Percentiles rank a stretch among this genome's conserved stretches.
Conservation (phyloP, 2,113 vertebrate genomes). For the Silurus asotus region DNA sequence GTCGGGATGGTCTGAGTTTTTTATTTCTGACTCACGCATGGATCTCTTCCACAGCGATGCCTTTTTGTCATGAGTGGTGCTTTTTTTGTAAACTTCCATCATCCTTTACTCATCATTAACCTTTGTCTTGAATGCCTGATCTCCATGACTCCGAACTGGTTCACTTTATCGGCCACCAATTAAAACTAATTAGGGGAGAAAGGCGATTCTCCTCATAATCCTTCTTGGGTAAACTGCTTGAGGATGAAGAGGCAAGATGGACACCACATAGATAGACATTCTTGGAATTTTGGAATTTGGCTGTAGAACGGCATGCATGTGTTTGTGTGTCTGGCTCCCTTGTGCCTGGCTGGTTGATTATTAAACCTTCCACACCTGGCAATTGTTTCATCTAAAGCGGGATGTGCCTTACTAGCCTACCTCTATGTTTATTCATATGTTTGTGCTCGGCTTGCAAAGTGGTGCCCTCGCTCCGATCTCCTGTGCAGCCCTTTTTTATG, state of each 20-base stretch:
- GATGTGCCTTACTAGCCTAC: slow-evolving; percentile 65
- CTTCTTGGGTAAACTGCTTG: slow-evolving; percentile 8
- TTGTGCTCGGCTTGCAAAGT: slow-evolving; percentile 70
- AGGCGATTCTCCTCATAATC: slow-evolving; percentile 37
- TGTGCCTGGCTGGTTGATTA: slow-evolving; percentile 39
- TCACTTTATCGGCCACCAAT: slow-evolving; percentile 78
- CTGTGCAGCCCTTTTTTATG: slow-evolving; percentile 71
- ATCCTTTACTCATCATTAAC: slow-evolving; percentile 74
- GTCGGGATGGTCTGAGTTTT: neutral
- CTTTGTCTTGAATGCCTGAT: slow-evolving; percentile 70
- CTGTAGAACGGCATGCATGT: neutral
- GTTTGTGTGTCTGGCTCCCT: slow-evolving; percentile 37
- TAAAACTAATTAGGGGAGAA: slow-evolving; percentile 77
- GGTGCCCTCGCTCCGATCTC: slow-evolving; percentile 68
- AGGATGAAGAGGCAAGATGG: slow-evolving; percentile 14
- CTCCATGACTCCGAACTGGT: slow-evolving; percentile 71
- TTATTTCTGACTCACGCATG: neutral
- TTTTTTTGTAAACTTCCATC: slow-evolving; percentile 65
- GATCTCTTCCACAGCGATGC: neutral
- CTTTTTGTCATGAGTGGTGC: slow-evolving; percentile 8
- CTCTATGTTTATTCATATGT: slow-evolving; percentile 81
- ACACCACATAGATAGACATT: neutral
- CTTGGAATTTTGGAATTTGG: neutral
- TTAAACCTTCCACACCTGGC: slow-evolving; percentile 73
- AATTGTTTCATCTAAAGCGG: slow-evolving; percentile 51